Evolutionary conservation across 2,113 vertebrate species (phyloP), one percentile per base, ranked within the genome.

Genomic region (western clawed frog (Xenopus tropicalis)): DNA sequence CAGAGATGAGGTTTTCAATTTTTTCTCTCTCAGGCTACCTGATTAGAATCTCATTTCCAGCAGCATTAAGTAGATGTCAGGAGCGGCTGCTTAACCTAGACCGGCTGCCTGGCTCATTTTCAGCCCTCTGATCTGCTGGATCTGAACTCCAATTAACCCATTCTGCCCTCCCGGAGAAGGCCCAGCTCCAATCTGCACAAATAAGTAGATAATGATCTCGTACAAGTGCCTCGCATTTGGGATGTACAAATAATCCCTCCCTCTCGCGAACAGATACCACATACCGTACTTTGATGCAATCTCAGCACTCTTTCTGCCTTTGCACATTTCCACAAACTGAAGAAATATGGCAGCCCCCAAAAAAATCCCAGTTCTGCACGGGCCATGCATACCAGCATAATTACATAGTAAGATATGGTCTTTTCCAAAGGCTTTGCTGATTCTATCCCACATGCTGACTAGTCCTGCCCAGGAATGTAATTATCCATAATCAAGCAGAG

Each of bases 41-140:
- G 72, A 75, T 69, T 74, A 48, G 23, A 61, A 68, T 74, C n/a
- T 13, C 52, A 67, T 74, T 67, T 74, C 65, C n/a, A 61, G 10
- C 23, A 52, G 25, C 12, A 54, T 62, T 62, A 75, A 51, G 21
- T 52, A 19, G 56, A 61, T 51, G 56, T 61, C 23, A 68, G 44
- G 46, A 75, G 54, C 64, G 17, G 23, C 57, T 52, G 44, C 57
- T 75, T 69, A 68, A 67, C 65, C 24, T 42, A 20, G 23, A 51
- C 56, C 42, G 16, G 56, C 72, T 61, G 63, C 64, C 72, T 73
- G 64, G 54, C 54, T 67, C 20, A 20, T 42, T 74, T 22, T 17
- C 72, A 19, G 21, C 37, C 63, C 48, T 74, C 46, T 48, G 46
- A 48, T 48, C 56, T 10, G 20, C 57, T 59, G 14, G 64, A 74